Evolutionary conservation across 2,888 invertebrate genomes (phyloP).

Genomic region (Nomada ferruginata): DNA sequence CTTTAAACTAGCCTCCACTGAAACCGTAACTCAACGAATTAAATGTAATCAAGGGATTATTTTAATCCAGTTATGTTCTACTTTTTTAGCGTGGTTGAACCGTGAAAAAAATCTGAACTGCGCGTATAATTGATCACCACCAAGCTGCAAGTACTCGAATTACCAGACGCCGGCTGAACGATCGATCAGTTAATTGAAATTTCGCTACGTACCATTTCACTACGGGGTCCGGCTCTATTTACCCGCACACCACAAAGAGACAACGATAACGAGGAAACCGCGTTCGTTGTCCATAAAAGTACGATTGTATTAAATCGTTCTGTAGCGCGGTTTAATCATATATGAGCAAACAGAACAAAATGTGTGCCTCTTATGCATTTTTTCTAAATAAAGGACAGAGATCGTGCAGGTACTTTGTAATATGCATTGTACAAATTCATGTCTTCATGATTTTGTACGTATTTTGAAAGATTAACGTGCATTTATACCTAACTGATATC

Average conservation of each 20-base stretch:
- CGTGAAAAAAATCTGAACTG: background rate
- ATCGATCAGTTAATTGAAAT: slow-evolving; percentile 42
- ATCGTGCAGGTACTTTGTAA: background rate
- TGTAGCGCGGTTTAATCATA: slow-evolving; percentile 1
- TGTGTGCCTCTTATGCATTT: background rate
- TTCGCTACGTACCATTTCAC: slow-evolving; percentile 28
- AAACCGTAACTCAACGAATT: too few relatives aligned
- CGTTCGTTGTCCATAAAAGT: slow-evolving; percentile 23
- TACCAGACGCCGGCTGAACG: slow-evolving; percentile 26
- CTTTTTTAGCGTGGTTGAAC: too few relatives aligned
- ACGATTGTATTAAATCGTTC: slow-evolving; percentile 25
- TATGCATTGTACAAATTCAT: too few relatives aligned
- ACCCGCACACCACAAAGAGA: slow-evolving; percentile 27
- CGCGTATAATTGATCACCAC: background rate
- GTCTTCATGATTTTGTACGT: too few relatives aligned
- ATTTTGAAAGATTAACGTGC: too few relatives aligned
- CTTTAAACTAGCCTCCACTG: too few relatives aligned
- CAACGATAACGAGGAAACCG: slow-evolving; percentile 29
- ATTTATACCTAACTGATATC: too few relatives aligned
- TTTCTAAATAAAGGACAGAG: background rate
- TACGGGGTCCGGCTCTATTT: slow-evolving; percentile 18
- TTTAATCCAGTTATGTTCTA: too few relatives aligned
- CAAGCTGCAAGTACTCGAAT: slow-evolving; percentile 13
- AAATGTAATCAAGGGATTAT: too few relatives aligned
- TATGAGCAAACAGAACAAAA: background rate